Conservation (phyloP, 2,888 invertebrate genomes). For the Linnaemya tessellans region DNA sequence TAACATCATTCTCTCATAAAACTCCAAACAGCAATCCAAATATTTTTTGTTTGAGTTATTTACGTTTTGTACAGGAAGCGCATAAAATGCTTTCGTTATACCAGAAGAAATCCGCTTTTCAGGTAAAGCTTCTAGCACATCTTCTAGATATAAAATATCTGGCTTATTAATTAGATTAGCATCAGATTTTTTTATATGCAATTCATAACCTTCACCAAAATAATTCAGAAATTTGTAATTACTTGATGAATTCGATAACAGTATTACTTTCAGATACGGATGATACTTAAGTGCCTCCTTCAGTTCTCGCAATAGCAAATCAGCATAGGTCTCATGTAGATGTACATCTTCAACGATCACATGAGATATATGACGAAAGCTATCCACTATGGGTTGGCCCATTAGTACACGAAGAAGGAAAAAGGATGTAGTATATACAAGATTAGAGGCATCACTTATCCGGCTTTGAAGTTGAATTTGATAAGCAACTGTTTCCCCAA, state of each 20-base stretch:
- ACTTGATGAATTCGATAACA: constrained; percentile 90
- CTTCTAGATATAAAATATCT: constrained; percentile 72
- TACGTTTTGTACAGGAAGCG: constrained; percentile 40
- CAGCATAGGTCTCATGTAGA: constrained; percentile 94
- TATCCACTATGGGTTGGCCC: constrained; percentile 86
- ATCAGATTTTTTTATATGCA: constrained; percentile 50
- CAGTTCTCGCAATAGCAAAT: constrained; percentile 93
- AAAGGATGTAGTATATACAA: constrained; percentile 77
- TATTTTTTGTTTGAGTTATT: constrained; percentile 25
- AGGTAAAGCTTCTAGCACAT: constrained; percentile 65
- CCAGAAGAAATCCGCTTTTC: constrained; percentile 51
- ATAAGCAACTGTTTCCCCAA: constrained; percentile 88
- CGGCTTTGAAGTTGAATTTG: constrained; percentile 76
- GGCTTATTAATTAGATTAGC: constrained; percentile 13
- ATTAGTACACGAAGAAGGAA: constrained; percentile 90
- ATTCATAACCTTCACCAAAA: constrained; percentile 74
- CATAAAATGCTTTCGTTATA: constrained; percentile 54
- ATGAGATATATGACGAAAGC: constrained; percentile 86
- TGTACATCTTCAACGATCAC: constrained; percentile 96
- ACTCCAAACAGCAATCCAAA: constrained; percentile 81
- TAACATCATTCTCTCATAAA: constrained; percentile 80
- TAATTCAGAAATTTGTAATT: constrained; percentile 73
- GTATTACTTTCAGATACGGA: constrained; percentile 89
- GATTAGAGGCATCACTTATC: constrained; percentile 75
- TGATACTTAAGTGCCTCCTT: constrained; percentile 88